These are phyloP conservation scores for Merluccius polli DNA, from an alignment of 2,797 vertebrate genomes.

Conservation along the genomic window DNA sequence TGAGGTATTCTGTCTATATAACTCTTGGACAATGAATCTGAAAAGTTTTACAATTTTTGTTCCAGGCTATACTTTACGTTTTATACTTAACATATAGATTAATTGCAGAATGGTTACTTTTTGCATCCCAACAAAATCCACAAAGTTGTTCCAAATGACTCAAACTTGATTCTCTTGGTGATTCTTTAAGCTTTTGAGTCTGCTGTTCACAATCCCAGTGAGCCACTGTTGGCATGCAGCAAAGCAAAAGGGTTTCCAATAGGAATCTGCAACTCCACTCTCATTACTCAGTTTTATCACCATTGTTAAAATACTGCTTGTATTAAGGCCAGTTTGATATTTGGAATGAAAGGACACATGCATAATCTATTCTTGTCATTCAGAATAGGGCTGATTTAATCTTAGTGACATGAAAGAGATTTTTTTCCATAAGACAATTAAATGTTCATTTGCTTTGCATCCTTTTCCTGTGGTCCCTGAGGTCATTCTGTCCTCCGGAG, in stretches of 20 bases:
- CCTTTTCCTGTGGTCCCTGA: neutral
- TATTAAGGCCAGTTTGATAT: constrained; percentile 29
- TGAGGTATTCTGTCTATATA: neutral
- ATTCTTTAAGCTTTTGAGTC: constrained; percentile 14
- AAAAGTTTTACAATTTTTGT: neutral
- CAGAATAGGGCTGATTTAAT: constrained; percentile 14
- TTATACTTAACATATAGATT: neutral
- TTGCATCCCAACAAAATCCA: constrained; percentile 21
- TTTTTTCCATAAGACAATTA: constrained; percentile 4
- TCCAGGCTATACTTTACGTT: neutral
- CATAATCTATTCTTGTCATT: constrained; percentile 20
- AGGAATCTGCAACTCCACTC: constrained; percentile 14
- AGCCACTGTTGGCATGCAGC: constrained; percentile 26
- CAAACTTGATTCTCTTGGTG: neutral
- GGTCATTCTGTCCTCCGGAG: neutral
- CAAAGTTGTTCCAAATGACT: neutral
- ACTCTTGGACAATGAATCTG: neutral
- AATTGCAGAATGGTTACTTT: neutral
- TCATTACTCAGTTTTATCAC: neutral
- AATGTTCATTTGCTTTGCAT: neutral
- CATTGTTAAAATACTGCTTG: neutral
- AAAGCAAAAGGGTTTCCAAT: constrained; percentile 21
- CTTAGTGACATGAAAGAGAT: constrained; percentile 5
- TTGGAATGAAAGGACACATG: constrained; percentile 31
- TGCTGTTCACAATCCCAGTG: constrained; percentile 28